phyloP scores from a whole-genome alignment of 2,797 vertebrate genomes.

The Epinephelus awoara region DNA sequence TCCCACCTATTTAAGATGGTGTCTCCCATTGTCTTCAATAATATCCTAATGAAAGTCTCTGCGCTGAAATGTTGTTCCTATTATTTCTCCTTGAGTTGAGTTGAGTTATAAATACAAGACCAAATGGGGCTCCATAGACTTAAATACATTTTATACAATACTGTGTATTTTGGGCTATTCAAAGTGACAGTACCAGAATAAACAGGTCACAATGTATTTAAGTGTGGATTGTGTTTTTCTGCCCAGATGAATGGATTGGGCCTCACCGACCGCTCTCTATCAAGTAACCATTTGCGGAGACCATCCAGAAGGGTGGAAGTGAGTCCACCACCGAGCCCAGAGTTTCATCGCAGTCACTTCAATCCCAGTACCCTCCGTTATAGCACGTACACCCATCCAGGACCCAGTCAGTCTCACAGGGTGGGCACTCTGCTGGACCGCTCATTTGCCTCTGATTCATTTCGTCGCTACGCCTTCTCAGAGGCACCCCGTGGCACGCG shows the following conservation, averaged over 20 bases:
- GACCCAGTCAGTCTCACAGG: slow-evolving; percentile 1
- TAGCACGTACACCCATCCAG: slow-evolving; percentile 55
- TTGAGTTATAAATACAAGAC: background rate
- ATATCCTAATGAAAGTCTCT: no score
- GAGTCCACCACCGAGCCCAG: slow-evolving; percentile 54
- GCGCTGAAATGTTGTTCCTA: no score
- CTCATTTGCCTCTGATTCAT: background rate
- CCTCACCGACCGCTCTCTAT: slow-evolving; percentile 21
- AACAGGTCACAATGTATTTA: background rate
- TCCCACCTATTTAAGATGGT: no score
- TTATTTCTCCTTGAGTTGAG: no score
- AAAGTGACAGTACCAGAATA: no score
- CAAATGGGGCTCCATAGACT: background rate
- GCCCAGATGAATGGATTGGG: slow-evolving; percentile 49
- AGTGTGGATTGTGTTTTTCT: slow-evolving; percentile 13
- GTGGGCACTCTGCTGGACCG: slow-evolving; percentile 10
- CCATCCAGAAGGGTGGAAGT: slow-evolving; percentile 69
- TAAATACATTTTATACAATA: background rate
- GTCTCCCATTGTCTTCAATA: no score
- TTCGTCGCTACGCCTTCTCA: slow-evolving; percentile 50
- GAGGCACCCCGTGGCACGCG: slow-evolving; percentile 25
- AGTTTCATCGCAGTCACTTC: slow-evolving; percentile 15
- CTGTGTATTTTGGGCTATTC: background rate
- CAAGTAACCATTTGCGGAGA: slow-evolving; percentile 14
- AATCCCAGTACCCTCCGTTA: slow-evolving; percentile 7